Evolutionary conservation across 2,113 vertebrate genomes (phyloP).

Genomic region (Ellobius talpinus): DNA sequence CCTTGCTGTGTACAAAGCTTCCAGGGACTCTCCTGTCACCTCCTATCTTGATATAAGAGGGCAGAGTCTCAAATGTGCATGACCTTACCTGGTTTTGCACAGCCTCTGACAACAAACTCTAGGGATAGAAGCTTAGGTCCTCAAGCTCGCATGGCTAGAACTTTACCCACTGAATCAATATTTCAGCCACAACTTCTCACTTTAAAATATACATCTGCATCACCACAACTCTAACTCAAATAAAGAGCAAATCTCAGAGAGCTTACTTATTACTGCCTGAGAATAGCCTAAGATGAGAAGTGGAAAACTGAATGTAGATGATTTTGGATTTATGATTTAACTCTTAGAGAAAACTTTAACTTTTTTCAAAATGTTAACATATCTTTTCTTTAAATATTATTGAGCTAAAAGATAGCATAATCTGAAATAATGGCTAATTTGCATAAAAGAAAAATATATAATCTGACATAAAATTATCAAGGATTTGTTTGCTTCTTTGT

Average conservation of each 20-base stretch:
- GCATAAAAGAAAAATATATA: background rate
- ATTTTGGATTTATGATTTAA: background rate
- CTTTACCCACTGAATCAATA: background rate
- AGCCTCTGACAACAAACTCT: too few relatives aligned
- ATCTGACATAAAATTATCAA: background rate
- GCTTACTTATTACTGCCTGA: background rate
- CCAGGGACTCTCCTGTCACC: too few relatives aligned
- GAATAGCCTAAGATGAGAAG: background rate
- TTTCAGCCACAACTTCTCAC: background rate
- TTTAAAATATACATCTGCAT: background rate
- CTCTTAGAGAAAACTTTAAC: background rate
- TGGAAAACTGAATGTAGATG: background rate
- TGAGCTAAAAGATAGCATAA: background rate
- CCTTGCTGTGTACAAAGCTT: background rate
- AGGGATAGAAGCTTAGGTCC: background rate
- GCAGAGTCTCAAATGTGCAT: background rate
- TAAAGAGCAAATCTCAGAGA: background rate
- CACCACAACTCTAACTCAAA: background rate
- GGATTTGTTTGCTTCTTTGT: background rate
- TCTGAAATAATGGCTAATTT: background rate
- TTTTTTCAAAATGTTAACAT: slow-evolving; percentile 26
- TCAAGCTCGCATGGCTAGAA: background rate
- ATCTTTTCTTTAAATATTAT: slow-evolving; percentile 7
- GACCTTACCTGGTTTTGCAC: too few relatives aligned
- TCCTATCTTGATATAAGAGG: background rate